phyloP scores from a whole-genome alignment of 2,797 vertebrate species.

The Parauchenoglanis punctatus region DNA sequence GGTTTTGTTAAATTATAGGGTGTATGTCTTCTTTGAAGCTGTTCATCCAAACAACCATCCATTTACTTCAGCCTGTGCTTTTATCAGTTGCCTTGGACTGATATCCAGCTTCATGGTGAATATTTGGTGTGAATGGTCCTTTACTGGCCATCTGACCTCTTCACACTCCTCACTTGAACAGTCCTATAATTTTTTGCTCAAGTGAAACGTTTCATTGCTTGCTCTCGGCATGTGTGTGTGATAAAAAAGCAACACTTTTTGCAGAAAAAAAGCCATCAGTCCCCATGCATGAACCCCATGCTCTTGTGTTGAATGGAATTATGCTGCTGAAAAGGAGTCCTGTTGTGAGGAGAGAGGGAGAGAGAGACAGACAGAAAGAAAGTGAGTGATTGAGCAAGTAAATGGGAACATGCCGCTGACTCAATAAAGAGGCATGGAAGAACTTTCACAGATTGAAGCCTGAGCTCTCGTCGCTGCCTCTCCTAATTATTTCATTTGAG shows the following conservation, averaged over 20 bases:
- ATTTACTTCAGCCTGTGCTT: slow-evolving; percentile 29
- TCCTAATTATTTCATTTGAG: slow-evolving; percentile 57
- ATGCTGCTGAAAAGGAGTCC: slow-evolving; percentile 39
- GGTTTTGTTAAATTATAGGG: slow-evolving; percentile 20
- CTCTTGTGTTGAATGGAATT: slow-evolving; percentile 47
- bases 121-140: slow-evolving; percentile 15
- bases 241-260: slow-evolving; percentile 13
- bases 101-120: slow-evolving; percentile 8
- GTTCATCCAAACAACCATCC: slow-evolving; percentile 3
- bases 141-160: not conserved
- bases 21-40: not conserved
- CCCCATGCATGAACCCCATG: slow-evolving; percentile 13
- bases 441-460: slow-evolving; percentile 46
- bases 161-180: slow-evolving; percentile 15
- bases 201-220: slow-evolving; percentile 27
- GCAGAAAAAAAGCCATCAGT: slow-evolving; percentile 19
- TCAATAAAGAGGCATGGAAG: slow-evolving; percentile 48
- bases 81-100: not conserved
- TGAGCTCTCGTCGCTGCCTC: slow-evolving; percentile 31
- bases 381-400: not conserved
- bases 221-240: slow-evolving; percentile 20
- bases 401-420: slow-evolving; percentile 40
- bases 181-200: slow-evolving; percentile 39
- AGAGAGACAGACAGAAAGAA: not conserved
- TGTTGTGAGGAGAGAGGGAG: not conserved